These are phyloP conservation scores for Nannospalax galili DNA, from an alignment of 2,113 vertebrate species.

Conservation along the genomic window DNA sequence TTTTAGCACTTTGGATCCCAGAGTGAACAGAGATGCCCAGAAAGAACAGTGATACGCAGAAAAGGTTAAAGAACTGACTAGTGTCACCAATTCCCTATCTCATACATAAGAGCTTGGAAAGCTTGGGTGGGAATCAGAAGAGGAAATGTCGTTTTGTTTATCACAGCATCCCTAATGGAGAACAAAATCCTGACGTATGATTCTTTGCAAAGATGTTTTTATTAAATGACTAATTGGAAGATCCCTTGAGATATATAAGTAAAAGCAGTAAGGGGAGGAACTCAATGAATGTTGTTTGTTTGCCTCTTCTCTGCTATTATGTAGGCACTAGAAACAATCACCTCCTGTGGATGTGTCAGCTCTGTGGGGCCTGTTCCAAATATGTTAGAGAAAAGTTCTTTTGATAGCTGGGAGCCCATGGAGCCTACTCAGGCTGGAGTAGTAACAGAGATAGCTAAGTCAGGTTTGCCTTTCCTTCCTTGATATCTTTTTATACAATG, in stretches of 20 bases:
- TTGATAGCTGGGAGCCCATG: neutral
- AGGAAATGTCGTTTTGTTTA: neutral
- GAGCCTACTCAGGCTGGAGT: neutral
- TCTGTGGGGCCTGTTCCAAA: neutral
- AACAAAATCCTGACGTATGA: neutral
- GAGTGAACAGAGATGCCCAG: neutral
- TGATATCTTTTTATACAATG: constrained; percentile 1
- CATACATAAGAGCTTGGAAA: neutral
- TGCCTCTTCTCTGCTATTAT: neutral
- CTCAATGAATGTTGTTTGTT: neutral
- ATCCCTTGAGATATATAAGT: neutral
- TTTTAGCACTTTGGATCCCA: neutral
- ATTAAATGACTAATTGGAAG: neutral
- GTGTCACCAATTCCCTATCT: neutral
- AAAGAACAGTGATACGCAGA: neutral
- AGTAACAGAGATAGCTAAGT: neutral
- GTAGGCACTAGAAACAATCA: neutral
- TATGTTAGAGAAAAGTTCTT: neutral
- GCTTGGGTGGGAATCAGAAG: neutral
- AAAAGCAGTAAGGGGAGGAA: neutral
- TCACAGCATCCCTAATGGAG: neutral
- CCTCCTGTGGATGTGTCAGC: neutral
- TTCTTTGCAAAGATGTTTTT: neutral
- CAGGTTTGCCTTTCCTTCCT: neutral
- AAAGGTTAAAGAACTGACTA: neutral